A percentile compares a stretch with the other conserved stretches of the same genome.
Evolutionary conservation across 2,797 vertebrate genomes (phyloP).

Genomic region (Chloroceryle inda): DNA sequence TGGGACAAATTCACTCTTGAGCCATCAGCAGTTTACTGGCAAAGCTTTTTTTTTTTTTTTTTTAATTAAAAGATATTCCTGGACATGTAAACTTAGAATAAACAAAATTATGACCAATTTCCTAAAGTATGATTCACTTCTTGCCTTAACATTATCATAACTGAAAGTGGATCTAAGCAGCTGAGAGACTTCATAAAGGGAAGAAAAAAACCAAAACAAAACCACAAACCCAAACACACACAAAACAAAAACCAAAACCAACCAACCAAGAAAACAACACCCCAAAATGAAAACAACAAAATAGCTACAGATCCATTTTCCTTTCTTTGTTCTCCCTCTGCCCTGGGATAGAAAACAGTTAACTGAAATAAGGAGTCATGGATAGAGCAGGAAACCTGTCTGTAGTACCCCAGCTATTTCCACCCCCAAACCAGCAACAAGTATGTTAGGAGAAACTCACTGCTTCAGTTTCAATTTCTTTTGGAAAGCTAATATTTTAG

Average conservation of each 20-base stretch:
- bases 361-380: not conserved
- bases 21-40: not conserved
- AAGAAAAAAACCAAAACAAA: too few species aligned
- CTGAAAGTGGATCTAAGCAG: not conserved
- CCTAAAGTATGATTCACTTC: not conserved
- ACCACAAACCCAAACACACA: too few species aligned
- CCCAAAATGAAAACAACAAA: too few species aligned
- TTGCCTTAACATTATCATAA: not conserved
- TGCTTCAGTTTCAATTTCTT: not conserved
- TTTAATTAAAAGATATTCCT: not conserved
- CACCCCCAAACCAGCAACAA: not conserved
- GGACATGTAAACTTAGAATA: not conserved
- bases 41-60: not conserved
- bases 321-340: not conserved
- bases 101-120: not conserved
- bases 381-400: accelerated
- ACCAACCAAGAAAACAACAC: too few species aligned
- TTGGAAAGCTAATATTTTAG: not conserved
- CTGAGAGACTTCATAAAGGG: not conserved
- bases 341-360: not conserved
- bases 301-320: not conserved
- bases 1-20: accelerated
- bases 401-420: not conserved
- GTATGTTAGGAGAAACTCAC: not conserved
- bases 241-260: too few species aligned